Percentiles rank a stretch among this genome's conserved stretches.
Evolutionary conservation across 2,113 vertebrate species (phyloP).

Genomic region (Oncorhynchus keta): DNA sequence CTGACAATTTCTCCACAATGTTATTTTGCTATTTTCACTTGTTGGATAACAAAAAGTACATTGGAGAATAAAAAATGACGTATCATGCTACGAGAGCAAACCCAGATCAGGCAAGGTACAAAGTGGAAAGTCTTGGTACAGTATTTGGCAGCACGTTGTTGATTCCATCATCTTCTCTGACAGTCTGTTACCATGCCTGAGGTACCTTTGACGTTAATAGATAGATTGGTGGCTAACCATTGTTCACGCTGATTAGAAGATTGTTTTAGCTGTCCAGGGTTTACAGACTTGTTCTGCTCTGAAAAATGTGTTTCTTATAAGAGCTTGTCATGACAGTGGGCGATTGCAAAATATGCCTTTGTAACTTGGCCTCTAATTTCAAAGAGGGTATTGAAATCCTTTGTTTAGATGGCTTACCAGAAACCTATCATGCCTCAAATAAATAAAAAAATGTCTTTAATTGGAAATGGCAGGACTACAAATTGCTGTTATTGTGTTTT

Average conservation of each 20-base stretch:
- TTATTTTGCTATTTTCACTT: background rate
- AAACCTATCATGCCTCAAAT: constrained; percentile 40
- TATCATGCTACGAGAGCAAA: too few species aligned
- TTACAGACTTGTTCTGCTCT: constrained; percentile 32
- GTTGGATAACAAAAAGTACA: background rate
- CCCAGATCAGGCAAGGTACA: too few species aligned
- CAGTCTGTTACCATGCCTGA: constrained; percentile 16
- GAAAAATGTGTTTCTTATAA: constrained; percentile 57
- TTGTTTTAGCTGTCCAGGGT: constrained; percentile 38
- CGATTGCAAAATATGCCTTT: constrained; percentile 53
- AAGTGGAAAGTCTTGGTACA: too few species aligned
- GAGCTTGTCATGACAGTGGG: constrained; percentile 62
- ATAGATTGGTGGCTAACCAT: constrained; percentile 33
- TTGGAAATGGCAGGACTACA: constrained; percentile 33
- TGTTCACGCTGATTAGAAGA: constrained; percentile 31
- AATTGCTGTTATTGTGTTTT: constrained; percentile 32
- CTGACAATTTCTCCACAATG: background rate
- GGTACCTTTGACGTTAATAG: constrained; percentile 35
- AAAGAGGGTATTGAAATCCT: constrained; percentile 57
- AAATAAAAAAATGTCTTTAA: background rate
- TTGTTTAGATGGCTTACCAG: constrained; percentile 48
- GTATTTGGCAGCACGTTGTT: too few species aligned
- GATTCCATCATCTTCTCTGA: background rate
- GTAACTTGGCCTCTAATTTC: constrained; percentile 50
- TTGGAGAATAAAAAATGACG: too few species aligned